phyloP scores from a whole-genome alignment of 2,113 vertebrate species.

The Redunca redunca region DNA sequence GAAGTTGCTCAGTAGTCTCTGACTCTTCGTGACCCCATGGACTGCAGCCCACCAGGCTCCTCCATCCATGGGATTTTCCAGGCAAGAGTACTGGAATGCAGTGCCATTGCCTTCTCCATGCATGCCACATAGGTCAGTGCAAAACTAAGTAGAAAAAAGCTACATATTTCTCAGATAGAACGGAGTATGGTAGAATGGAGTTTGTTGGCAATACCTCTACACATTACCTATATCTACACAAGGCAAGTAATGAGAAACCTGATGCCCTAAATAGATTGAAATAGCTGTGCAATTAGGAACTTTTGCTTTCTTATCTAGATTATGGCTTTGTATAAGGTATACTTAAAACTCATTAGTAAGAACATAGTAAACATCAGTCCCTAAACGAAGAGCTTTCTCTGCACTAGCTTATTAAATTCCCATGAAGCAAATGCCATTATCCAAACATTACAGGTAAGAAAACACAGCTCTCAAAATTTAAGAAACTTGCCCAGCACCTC shows the following conservation, averaged over 20 bases:
- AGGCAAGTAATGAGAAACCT: neutral
- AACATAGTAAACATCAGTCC: neutral
- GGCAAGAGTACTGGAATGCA: no score
- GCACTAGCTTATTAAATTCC: neutral
- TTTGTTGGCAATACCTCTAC: neutral
- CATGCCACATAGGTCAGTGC: neutral
- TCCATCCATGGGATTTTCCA: no score
- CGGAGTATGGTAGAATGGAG: neutral
- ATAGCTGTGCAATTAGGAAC: neutral
- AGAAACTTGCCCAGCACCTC: neutral
- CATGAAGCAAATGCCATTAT: neutral
- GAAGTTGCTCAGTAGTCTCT: no score
- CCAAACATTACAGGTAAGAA: neutral
- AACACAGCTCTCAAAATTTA: neutral
- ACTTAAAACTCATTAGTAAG: neutral
- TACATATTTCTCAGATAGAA: neutral
- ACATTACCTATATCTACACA: neutral
- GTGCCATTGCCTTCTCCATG: no score
- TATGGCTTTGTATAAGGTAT: neutral
- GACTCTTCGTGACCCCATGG: no score
- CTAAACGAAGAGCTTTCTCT: neutral
- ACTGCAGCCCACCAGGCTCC: no score
- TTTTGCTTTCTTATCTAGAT: neutral
- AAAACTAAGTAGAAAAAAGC: neutral
- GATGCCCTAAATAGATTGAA: neutral